These are phyloP conservation scores for Peromyscus attwateri DNA, from an alignment of 2,797 vertebrate species.

Conservation along the genomic window DNA sequence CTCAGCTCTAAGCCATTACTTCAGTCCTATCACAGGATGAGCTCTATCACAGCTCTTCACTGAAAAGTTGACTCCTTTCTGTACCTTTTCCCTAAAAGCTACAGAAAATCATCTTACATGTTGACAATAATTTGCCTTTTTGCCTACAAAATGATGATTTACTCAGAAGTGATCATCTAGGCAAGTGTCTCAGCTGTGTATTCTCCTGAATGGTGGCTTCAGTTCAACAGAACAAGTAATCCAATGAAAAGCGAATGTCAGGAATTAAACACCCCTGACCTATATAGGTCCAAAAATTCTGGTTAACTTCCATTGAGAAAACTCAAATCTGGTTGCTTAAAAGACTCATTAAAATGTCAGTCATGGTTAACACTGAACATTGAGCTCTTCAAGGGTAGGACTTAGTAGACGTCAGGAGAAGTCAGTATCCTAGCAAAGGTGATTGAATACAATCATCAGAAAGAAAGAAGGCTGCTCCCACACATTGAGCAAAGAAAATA, in stretches of 20 bases:
- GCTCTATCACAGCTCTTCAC: neutral
- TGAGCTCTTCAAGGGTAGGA: neutral
- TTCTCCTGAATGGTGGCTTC: neutral
- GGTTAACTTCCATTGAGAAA: neutral
- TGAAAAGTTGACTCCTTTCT: neutral
- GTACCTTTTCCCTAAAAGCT: neutral
- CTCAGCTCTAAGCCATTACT: neutral
- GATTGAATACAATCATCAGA: neutral
- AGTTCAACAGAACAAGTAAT: neutral
- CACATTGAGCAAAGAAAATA: neutral
- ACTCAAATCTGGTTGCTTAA: neutral
- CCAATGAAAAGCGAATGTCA: neutral
- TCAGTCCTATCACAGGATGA: neutral
- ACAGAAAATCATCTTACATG: neutral
- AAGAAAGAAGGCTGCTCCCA: neutral
- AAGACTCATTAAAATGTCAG: neutral
- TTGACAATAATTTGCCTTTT: neutral
- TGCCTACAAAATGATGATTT: neutral
- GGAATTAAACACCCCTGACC: neutral
- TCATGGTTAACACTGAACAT: neutral
- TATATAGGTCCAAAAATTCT: neutral
- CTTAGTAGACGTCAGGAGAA: neutral
- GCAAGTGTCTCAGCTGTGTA: neutral
- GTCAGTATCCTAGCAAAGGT: neutral
- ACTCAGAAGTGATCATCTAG: neutral